Conservation (phyloP, 2,113 vertebrate species). For the Serinus canaria region DNA sequence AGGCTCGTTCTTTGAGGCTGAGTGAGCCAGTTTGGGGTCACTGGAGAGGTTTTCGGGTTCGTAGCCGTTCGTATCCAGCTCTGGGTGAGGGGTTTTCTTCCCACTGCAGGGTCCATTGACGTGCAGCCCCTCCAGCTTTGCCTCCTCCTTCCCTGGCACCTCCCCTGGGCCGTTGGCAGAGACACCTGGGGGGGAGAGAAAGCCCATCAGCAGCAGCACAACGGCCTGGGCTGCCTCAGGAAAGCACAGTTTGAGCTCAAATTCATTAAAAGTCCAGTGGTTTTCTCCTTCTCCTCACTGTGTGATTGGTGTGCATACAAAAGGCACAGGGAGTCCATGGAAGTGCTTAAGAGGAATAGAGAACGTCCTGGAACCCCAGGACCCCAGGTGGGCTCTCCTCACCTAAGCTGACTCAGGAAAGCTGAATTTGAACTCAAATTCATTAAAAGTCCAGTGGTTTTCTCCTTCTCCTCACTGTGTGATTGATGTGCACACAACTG, state of each 20-base stretch:
- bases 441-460: not conserved
- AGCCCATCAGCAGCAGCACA: rapidly evolving
- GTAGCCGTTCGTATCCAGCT: slow-evolving; percentile 85
- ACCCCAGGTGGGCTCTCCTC: not conserved
- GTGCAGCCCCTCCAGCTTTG: slow-evolving; percentile 72
- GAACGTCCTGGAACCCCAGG: not conserved
- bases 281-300: not conserved
- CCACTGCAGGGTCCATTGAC: slow-evolving; percentile 79
- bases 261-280: not conserved
- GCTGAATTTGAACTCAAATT: not conserved
- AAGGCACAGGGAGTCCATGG: not conserved
- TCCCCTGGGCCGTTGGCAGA: slow-evolving; percentile 74
- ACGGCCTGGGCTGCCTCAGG: rapidly evolving
- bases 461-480: not conserved
- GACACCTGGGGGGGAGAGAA: slow-evolving; percentile 71
- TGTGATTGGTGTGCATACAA: not conserved
- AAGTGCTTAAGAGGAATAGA: not conserved
- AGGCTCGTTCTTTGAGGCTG: slow-evolving; percentile 56
- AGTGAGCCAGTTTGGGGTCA: slow-evolving; percentile 72
- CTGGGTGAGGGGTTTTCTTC: slow-evolving; percentile 63
- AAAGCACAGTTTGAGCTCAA: not conserved
- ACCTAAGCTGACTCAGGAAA: too few species aligned
- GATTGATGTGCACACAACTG: not conserved
- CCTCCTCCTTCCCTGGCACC: slow-evolving; percentile 67
- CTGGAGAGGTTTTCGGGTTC: slow-evolving; percentile 65